Base-by-base conservation (phyloP, 2,888 invertebrate genomes). In the Sthenelais limicola region DNA sequence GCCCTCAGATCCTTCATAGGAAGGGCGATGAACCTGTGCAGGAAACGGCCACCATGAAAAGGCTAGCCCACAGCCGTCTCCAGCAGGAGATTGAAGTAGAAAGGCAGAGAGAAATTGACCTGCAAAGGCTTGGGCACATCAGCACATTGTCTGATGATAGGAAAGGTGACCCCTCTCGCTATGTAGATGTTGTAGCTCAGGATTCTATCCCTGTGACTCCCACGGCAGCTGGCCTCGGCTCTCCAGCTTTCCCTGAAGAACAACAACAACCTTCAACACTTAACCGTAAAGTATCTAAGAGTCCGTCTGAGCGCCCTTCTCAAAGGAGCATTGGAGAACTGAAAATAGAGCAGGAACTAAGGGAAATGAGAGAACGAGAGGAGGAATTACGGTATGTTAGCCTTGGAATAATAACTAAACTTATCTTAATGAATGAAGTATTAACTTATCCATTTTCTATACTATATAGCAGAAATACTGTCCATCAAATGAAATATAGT, bases 1-100 rank as follows among this genome's bases (percentile, higher is more conserved):
- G 58, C 1, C 58, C 56, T 24, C 43, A 47, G 26, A 9, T 21
- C 26, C 26, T 71, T 21, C 69, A 62, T 26, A 21, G 68, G 43
- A 69, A 56, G 33, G 52, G 51, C 5, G 78, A 77, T 15, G 74
- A 74, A 32, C 62, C 62, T 4, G 72, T 66, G 1, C 68, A 70
- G 51, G 66, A 66, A 28, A 56, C 43, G 33, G 70, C 72, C 35
- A 79, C 80, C n/a, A 84, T 87, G 79, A 84, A 85, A 76, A 82
- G 83, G 70, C 79, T 86, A 83, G 90, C 90, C 21, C 89, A 90
- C 28, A 88, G 88, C 78, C 91, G 94, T 87, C 94, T 96, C 87
- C 95, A 96, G 89, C 91, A 92, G 84, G 96, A 96, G 90, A 95
- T 96, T 82, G 92, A 93, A 82, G 94, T 94, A 89, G 94, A 94